Evolutionary conservation across 2,113 vertebrate genomes (phyloP).

Genomic region (Chamaetylas fuelleborni): DNA sequence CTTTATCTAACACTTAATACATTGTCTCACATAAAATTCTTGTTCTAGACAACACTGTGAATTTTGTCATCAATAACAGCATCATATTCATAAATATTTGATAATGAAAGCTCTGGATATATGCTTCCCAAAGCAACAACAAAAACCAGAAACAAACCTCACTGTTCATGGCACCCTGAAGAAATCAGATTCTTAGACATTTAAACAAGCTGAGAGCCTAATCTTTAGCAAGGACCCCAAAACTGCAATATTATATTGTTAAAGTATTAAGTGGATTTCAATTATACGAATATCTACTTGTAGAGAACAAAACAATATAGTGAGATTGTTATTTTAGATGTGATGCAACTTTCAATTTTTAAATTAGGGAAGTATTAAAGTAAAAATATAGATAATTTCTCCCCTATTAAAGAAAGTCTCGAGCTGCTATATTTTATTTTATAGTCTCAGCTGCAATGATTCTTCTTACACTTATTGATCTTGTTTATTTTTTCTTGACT

Average conservation of each 20-base stretch:
- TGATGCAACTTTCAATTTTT: not conserved
- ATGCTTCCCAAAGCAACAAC: not conserved
- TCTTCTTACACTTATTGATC: not conserved
- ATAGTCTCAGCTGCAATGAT: not conserved
- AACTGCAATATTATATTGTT: not conserved
- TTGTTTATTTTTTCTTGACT: not conserved
- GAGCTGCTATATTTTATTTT: not conserved
- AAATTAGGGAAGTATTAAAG: not conserved
- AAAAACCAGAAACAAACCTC: rapidly evolving
- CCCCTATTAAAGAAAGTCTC: not conserved
- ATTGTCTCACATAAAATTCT: not conserved
- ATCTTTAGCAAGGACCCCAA: not conserved
- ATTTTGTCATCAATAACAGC: not conserved
- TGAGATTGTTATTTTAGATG: not conserved
- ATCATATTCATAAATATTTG: not conserved
- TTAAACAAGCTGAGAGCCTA: not conserved
- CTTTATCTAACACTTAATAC: not conserved
- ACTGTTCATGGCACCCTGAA: not conserved
- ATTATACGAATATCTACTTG: not conserved
- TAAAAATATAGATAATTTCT: not conserved
- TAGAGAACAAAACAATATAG: not conserved
- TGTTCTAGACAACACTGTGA: not conserved
- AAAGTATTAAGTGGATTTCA: not conserved
- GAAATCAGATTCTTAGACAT: not conserved
- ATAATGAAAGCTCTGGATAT: not conserved